Base-by-base conservation (phyloP, 2,797 vertebrate species). In the Rallus crepitans region DNA sequence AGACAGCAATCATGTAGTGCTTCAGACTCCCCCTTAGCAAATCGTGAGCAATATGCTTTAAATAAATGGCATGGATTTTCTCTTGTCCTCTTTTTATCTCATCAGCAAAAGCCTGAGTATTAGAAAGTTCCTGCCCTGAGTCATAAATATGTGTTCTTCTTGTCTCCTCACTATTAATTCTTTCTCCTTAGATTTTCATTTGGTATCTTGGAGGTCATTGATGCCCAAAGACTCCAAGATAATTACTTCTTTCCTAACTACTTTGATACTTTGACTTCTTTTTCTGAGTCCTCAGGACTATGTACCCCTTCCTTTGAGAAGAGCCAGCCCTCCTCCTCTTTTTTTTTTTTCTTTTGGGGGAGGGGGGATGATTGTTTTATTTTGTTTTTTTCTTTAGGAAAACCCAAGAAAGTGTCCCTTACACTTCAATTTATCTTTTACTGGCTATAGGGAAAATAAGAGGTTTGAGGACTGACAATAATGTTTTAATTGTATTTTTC, bases 131-230 rank as follows among this genome's bases (percentile, higher is more conserved):
- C 73, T 87, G 91, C 70, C 77, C 79, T 59, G 15, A 42, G 37
- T 86, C 89, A 87, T 93, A 93, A 95, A 96, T 90, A 83, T 5
- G 27, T 70, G 69, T 78, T 89, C 79, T 79, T 89, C 82, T 35
- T 86, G 37, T 57, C 91, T 93, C 33, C 59, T 93, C 0, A 0
- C 37, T 77, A 69, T 87, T 76, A 93, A 92, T 91, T 93, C 42
- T 82, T 55, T 76, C 30, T 79, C 65, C 59, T 89, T 53, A 69
- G 59, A 70, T 91, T 95, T 92, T 90, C 47, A 60, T 90, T 88
- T 70, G 64, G 42, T 88, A 64, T 85, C 66, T 83, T 84, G 33
- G 89, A 95, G 96, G 94, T 94, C 92, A 93, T 53, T 66, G 78
- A 68, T 79, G 53, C 57, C 78, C 71, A 76, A 75, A 90, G 59